These are phyloP conservation scores for Cecidostiba fungosa DNA, from an alignment of 2,888 invertebrate species.

Conservation along the genomic window DNA sequence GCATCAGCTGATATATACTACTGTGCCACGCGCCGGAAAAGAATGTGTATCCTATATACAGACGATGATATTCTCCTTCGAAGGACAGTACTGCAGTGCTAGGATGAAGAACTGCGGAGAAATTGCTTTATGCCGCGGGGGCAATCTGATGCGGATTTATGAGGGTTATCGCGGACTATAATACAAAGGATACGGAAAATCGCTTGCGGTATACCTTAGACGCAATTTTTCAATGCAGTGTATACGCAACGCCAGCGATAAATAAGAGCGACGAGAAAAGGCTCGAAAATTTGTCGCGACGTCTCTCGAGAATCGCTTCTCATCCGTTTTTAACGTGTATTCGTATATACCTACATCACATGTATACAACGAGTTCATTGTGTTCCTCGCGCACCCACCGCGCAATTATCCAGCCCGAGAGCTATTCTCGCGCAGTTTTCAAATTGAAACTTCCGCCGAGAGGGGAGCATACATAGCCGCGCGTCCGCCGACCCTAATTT, in stretches of 20 bases:
- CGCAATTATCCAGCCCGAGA: constrained; percentile 9
- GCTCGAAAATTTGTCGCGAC: background rate
- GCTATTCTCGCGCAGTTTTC: constrained; percentile 30
- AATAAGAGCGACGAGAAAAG: background rate
- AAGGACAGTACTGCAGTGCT: background rate
- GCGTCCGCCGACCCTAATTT: background rate
- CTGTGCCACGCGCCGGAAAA: background rate
- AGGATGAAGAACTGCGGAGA: background rate
- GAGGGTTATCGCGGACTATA: too few relatives aligned
- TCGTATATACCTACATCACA: background rate
- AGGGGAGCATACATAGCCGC: too few relatives aligned
- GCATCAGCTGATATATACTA: background rate
- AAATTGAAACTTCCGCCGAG: constrained; percentile 36
- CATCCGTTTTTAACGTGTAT: background rate
- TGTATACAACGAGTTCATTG: background rate
- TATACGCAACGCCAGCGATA: background rate
- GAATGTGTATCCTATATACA: background rate
- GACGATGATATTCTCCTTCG: background rate
- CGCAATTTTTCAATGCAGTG: background rate
- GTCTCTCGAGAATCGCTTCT: background rate
- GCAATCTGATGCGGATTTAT: background rate
- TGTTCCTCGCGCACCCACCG: background rate
- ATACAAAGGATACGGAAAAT: background rate
- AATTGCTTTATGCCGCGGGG: background rate
- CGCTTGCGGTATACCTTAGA: background rate